A percentile compares a stretch with the other conserved stretches of the same genome.
Conservation (phyloP, 2,888 invertebrate species). For the Apamea anceps region DNA sequence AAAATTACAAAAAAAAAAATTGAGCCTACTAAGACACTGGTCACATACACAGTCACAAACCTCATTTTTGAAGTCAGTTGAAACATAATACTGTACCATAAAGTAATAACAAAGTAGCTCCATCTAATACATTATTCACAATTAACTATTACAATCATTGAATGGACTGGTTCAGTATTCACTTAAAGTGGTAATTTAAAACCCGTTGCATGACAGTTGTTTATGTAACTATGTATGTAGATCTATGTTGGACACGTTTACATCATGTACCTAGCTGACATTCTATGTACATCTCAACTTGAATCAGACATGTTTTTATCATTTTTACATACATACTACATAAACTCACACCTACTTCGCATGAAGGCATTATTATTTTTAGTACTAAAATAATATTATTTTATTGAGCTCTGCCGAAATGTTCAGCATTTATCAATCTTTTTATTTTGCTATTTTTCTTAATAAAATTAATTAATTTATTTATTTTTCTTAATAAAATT, state of each 20-base stretch:
- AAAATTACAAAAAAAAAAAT: background rate
- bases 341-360: background rate
- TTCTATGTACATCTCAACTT: background rate
- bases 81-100: background rate
- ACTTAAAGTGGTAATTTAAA: constrained; percentile 44
- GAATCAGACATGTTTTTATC: background rate
- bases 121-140: constrained; percentile 25
- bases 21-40: background rate
- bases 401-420: background rate
- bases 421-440: no score
- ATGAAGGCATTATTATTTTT: background rate
- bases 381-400: background rate
- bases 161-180: constrained; percentile 31
- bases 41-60: background rate
- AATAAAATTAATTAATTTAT: no score
- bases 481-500: no score
- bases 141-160: constrained; percentile 34
- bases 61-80: background rate
- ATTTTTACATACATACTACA: background rate
- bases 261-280: constrained; percentile 3
- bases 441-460: background rate
- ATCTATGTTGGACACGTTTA: background rate
- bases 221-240: constrained; percentile 17
- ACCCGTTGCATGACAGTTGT: constrained; percentile 33
- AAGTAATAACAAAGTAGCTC: background rate